Evolutionary conservation across 2,888 invertebrate species (phyloP), one percentile per base, ranked within the genome.

Genomic region (Eristalis arbustorum): DNA sequence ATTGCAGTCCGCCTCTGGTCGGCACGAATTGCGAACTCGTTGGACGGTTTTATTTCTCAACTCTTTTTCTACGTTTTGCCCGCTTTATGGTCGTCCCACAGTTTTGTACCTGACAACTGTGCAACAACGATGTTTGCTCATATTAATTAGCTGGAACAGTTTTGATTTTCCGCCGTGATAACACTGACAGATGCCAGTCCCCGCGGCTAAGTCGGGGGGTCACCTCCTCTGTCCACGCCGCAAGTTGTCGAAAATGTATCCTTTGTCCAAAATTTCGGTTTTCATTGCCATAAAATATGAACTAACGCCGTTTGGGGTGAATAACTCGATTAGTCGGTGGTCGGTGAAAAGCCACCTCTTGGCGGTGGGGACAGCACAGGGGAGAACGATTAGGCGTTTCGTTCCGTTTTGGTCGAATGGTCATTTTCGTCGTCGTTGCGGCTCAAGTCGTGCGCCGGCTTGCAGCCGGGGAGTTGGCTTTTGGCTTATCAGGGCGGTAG

Each of bases 261-360:
- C 57, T 72, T 63, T 79, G 72, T 76, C 40, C 71, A 57, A 84
- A 83, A 76, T 73, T 85, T 81, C 77, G 68, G 73, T 85, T 84
- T 80, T 85, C 77, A 81, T 85, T 81, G 85, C 85, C 85, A 77
- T 82, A 81, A 81, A 74, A 85, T 74, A 85, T 85, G 73, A 77
- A 69, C 77, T 69, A 64, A 66, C 77, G 85, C 77, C 81, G 81
- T 81, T 73, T 77, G 72, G 61, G 85, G 63, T 81, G 71, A 84
- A 76, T 76, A 67, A 80, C 81, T 81, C 84, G 84, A 84, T 84
- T 81, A 84, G 80, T 81, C 14, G 18, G 31, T 10, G 18, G 73
- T 31, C 62, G 61, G 73, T 69, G 68, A 69, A 59, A 68, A 77
- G 69, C 77, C 69, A 56, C 42, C 11, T 14, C 72, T 57, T 61